Percentiles rank a stretch among this genome's conserved stretches.
These are phyloP conservation scores for Bombus sibiricus DNA, from an alignment of 1,140 invertebrate species.

Conservation along the genomic window DNA sequence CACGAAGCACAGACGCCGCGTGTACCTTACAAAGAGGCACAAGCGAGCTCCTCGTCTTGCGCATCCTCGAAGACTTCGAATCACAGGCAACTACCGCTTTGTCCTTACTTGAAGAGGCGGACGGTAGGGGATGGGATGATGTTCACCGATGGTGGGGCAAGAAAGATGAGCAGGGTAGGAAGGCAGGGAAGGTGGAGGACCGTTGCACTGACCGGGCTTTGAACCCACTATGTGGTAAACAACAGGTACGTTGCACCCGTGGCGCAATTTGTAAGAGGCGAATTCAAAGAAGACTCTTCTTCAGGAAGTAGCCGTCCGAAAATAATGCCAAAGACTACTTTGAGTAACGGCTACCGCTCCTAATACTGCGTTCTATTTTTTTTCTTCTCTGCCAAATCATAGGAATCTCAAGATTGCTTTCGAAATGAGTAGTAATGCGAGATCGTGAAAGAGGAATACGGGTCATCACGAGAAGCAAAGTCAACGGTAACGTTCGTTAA, in stretches of 20 bases:
- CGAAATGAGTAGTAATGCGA: background rate
- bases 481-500: background rate
- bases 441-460: background rate
- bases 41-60: constrained; percentile 59
- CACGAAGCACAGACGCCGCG: background rate
- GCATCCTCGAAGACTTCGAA: constrained; percentile 48
- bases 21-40: constrained; percentile 53
- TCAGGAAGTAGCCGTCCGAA: constrained; percentile 54
- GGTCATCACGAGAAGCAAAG: background rate
- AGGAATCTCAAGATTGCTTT: background rate
- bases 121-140: constrained; percentile 64
- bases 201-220: constrained; percentile 78
- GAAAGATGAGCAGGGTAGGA: constrained; percentile 49
- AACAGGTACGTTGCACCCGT: constrained; percentile 79
- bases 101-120: constrained; percentile 61
- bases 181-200: constrained; percentile 62
- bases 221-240: constrained; percentile 77
- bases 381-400: background rate
- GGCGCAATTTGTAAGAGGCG: constrained; percentile 73
- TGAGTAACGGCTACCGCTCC: constrained; percentile 53
- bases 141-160: constrained; percentile 41
- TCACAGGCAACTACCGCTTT: constrained; percentile 59
- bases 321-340: constrained; percentile 59
- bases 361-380: background rate
- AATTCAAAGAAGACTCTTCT: constrained; percentile 54